phyloP scores from a whole-genome alignment of 1,140 invertebrate genomes.

The Aradophagus sp. region DNA sequence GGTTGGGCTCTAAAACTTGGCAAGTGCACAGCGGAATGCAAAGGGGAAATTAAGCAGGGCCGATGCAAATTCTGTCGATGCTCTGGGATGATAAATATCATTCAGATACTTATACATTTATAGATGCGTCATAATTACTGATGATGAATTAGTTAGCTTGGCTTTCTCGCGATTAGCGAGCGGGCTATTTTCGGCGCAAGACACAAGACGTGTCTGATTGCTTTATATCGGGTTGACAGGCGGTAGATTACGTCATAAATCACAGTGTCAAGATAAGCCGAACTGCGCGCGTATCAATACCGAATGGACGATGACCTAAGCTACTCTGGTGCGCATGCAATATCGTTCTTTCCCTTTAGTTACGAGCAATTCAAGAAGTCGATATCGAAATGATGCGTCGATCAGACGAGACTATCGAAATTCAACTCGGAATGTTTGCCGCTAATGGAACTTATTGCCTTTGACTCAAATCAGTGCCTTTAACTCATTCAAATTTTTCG shows the following conservation, averaged over 20 bases:
- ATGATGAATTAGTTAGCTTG: constrained; percentile 15
- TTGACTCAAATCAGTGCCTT: constrained; percentile 29
- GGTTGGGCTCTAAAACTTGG: constrained; percentile 24
- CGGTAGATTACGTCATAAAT: constrained; percentile 55
- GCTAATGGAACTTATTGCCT: constrained; percentile 48
- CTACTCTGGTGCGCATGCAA: constrained; percentile 28
- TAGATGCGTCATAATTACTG: constrained; percentile 20
- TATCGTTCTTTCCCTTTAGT: constrained; percentile 36
- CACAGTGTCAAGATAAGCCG: constrained; percentile 44
- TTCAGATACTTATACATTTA: constrained; percentile 30
- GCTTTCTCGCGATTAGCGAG: constrained; percentile 10
- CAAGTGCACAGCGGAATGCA: constrained; percentile 2
- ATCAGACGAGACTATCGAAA: constrained; percentile 39
- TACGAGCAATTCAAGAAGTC: neutral
- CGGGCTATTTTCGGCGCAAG: constrained; percentile 35
- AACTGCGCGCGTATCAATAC: constrained; percentile 44
- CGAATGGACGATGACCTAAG: constrained; percentile 52
- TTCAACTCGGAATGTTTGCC: constrained; percentile 30
- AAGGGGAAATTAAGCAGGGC: constrained; percentile 16
- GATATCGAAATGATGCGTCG: constrained; percentile 45
- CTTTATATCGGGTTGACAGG: constrained; percentile 34
- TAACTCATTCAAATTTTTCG: constrained; percentile 10
- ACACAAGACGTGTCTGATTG: constrained; percentile 36
- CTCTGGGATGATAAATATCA: constrained; percentile 33
- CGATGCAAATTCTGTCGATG: constrained; percentile 11